phyloP scores from a whole-genome alignment of 2,113 vertebrate genomes.

The Phoxinus phoxinus region DNA sequence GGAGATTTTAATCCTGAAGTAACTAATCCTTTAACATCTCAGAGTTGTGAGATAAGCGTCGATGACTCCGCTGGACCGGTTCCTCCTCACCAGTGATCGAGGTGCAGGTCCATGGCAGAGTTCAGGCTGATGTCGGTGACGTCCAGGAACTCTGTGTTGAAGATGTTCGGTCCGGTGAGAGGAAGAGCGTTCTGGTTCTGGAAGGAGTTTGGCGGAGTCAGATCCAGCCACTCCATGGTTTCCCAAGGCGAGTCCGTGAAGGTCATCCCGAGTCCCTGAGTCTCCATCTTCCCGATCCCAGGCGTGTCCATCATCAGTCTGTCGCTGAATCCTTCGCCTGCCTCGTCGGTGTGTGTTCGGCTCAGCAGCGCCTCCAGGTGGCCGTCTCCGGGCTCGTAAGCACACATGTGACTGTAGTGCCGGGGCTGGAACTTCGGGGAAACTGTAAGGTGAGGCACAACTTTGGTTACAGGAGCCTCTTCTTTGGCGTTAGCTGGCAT shows the following conservation, averaged over 20 bases:
- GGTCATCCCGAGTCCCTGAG: conserved; percentile 85
- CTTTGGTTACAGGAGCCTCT: conserved; percentile 89
- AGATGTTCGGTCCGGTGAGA: conserved; percentile 86
- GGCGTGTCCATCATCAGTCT: conserved; percentile 88
- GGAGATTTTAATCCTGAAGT: too few relatives aligned
- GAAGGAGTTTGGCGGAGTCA: conserved; percentile 91
- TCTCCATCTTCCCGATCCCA: conserved; percentile 84
- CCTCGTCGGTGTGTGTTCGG: conserved; percentile 78
- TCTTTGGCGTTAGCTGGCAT: conserved; percentile 95
- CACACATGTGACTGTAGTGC: conserved; percentile 78
- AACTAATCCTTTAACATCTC: too few relatives aligned
- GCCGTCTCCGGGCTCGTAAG: conserved; percentile 81
- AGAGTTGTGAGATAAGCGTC: too few relatives aligned
- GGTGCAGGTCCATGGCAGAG: conserved; percentile 93
- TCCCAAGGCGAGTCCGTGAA: conserved; percentile 96
- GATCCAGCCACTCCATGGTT: conserved; percentile 97
- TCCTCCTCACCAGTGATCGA: conserved; percentile 90
- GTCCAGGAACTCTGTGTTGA: conserved; percentile 95
- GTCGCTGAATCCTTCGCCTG: conserved; percentile 84
- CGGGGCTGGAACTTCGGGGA: conserved; percentile 73
- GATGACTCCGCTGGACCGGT: too few relatives aligned
- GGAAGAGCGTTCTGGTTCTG: conserved; percentile 78
- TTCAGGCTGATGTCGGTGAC: conserved; percentile 93
- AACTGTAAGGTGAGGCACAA: conserved; percentile 88
- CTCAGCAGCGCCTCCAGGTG: conserved; percentile 90